These are phyloP conservation scores for Sylvicola cinctus DNA, from an alignment of 2,888 invertebrate species.

Conservation along the genomic window DNA sequence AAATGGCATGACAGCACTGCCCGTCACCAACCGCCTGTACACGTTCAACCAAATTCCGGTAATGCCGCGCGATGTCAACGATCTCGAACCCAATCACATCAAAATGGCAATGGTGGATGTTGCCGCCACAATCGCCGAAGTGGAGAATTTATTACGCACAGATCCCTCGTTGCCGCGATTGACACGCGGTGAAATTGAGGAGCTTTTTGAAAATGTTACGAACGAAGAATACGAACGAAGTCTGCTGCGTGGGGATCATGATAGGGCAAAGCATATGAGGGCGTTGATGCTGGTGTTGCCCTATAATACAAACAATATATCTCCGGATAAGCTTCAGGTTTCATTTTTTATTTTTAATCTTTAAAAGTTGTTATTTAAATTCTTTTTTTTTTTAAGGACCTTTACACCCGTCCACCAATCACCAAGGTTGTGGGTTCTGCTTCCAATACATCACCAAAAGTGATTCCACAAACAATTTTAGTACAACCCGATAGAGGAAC, in stretches of 20 bases:
- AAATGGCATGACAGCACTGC: too few species aligned
- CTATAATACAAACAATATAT: conserved; percentile 19
- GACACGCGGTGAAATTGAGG: conserved; percentile 25
- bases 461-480: conserved; percentile 14
- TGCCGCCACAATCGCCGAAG: conserved; percentile 22
- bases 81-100: conserved; percentile 4
- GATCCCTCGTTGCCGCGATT: conserved; percentile 22
- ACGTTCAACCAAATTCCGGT: too few species aligned
- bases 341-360: neutral
- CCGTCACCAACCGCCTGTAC: too few species aligned
- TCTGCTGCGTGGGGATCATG: conserved; percentile 19
- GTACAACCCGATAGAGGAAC: conserved; percentile 7
- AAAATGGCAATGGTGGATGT: conserved; percentile 13
- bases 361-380: neutral
- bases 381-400: conserved; percentile 14
- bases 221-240: conserved; percentile 24
- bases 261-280: conserved; percentile 23
- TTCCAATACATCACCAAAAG: conserved; percentile 1
- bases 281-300: conserved; percentile 24
- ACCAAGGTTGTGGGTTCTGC: conserved; percentile 17
- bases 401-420: conserved; percentile 22
- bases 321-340: conserved; percentile 20
- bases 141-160: conserved; percentile 20
- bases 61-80: conserved; percentile 2
- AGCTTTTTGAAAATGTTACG: conserved; percentile 25